Base-by-base conservation (phyloP, 2,797 vertebrate species). In the Chanos chanos region DNA sequence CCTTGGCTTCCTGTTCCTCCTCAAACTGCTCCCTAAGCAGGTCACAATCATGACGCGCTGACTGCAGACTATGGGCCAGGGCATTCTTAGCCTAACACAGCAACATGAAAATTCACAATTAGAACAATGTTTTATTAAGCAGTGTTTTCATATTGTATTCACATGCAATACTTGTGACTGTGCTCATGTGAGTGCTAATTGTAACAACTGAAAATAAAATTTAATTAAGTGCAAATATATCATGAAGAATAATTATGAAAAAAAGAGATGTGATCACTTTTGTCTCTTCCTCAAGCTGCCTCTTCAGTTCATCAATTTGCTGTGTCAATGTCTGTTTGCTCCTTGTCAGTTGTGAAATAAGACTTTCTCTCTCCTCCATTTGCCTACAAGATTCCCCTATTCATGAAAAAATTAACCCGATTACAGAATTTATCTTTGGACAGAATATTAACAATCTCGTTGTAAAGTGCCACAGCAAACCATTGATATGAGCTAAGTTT, bases 1-100 rank as follows among this genome's bases (percentile, higher is more conserved):
- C 86, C 61, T 90, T 92, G 68, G 90, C 90, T 64, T 92, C 91
- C 3, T 73, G 87, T 64, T 93, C 89, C 64, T 92, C 91, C 65
- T 93, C 90, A 0, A 80, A 89, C 61, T 92, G 91, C 68, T 92
- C 92, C 0, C 89, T 72, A 0, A 93, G 79, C 47, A 86, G 78
- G 61, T 87, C 84, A 5, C 85, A 86, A 51, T 86, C 82, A 0
- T 83, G 83, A 21, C 78, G 73, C 40, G 86, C 71, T 0, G 84
- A 86, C n/a, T n/a, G n/a, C n/a, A n/a, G n/a, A n/a, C n/a, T n/a
- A n/a, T n/a, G n/a, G n/a, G n/a, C n/a, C n/a, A n/a, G n/a, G n/a
- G n/a, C n/a, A n/a, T n/a, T n/a, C n/a, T n/a, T n/a, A n/a, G n/a
- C n/a, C n/a, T n/a, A n/a, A n/a, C n/a, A n/a, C n/a, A n/a, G n/a